Percentiles rank a stretch among this genome's conserved stretches.
phyloP scores from a whole-genome alignment of 2,113 vertebrate genomes.

The Ochotona curzoniae region DNA sequence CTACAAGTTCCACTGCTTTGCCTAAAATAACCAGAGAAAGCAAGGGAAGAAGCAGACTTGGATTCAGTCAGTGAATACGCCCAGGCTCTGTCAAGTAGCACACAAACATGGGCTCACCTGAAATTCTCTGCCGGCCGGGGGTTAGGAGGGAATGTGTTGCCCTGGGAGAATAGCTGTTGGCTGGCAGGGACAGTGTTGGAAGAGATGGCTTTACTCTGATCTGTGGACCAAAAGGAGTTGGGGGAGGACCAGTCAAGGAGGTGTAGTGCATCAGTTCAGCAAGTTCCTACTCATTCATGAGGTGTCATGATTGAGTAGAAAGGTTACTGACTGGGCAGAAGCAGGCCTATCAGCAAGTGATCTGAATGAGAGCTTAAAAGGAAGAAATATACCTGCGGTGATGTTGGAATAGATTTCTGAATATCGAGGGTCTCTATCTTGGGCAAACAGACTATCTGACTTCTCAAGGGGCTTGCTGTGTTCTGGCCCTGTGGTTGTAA shows the following conservation, averaged over 20 bases:
- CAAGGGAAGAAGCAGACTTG: conserved; percentile 15
- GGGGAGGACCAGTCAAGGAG: conserved; percentile 57
- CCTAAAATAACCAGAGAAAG: conserved; percentile 64
- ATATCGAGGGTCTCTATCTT: conserved; percentile 86
- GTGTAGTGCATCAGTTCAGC: conserved; percentile 55
- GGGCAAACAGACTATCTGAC: conserved; percentile 86
- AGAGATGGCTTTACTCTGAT: conserved; percentile 91
- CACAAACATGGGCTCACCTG: conserved; percentile 88
- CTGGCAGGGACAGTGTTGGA: conserved; percentile 87
- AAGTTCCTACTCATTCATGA: conserved; percentile 63
- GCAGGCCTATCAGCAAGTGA: conserved; percentile 30
- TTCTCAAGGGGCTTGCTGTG: conserved; percentile 92
- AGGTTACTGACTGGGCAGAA: conserved; percentile 29
- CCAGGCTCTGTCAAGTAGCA: conserved; percentile 64
- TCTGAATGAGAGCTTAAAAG: conserved; percentile 36
- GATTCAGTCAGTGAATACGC: neutral
- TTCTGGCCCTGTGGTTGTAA: conserved; percentile 86
- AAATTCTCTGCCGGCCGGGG: conserved; percentile 88
- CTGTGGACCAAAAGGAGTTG: conserved; percentile 83
- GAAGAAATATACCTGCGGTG: conserved; percentile 76
- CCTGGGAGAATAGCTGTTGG: conserved; percentile 91
- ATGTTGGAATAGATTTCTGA: conserved; percentile 86
- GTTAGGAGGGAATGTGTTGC: conserved; percentile 88
- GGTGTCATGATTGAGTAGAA: conserved; percentile 33
- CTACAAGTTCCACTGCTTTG: conserved; percentile 18